Conservation (phyloP, 2,888 invertebrate genomes). For the Strigamia maritima region DNA sequence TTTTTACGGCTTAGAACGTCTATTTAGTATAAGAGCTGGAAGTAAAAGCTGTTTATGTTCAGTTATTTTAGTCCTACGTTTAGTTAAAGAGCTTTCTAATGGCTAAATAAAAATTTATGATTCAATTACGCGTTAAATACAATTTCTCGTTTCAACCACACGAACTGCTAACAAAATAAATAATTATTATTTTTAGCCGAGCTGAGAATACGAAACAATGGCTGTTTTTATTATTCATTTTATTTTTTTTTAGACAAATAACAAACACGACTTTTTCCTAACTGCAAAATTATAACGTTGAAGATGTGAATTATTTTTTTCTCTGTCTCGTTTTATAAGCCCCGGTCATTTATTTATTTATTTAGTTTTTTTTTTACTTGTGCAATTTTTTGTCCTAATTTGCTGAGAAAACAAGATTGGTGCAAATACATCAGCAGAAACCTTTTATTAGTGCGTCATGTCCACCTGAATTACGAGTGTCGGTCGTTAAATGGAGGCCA, state of each 20-base stretch:
- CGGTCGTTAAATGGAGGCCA: conserved; percentile 20
- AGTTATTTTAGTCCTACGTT: background rate
- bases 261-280: conserved; percentile 14
- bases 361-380: background rate
- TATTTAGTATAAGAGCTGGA: no score
- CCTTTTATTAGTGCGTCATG: conserved; percentile 23
- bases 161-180: background rate
- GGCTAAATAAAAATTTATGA: background rate
- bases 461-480: conserved; percentile 23
- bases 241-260: background rate
- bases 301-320: background rate
- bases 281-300: background rate
- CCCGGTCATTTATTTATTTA: background rate
- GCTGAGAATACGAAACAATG: no score
- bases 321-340: background rate
- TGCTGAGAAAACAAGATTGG: conserved; percentile 11
- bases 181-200: background rate
- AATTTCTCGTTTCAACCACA: background rate
- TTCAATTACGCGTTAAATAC: background rate
- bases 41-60: background rate
- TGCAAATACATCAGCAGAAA: conserved; percentile 23
- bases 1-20: no score
- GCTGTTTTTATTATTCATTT: background rate
- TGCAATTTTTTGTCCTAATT: background rate
- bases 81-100: background rate